Conservation (phyloP, 2,113 vertebrate species). For the Motacilla alba region DNA sequence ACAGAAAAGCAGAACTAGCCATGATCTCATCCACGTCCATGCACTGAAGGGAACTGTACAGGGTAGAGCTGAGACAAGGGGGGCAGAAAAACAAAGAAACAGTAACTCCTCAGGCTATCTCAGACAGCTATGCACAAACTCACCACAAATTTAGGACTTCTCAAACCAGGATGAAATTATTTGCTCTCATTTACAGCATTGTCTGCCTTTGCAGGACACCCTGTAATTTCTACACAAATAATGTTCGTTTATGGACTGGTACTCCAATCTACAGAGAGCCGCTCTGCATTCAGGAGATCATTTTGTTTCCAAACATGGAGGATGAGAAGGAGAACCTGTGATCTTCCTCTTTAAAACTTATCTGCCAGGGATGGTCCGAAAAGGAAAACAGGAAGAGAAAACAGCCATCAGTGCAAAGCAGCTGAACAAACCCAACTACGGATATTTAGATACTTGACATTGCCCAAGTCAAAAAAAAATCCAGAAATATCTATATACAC, state of each 20-base stretch:
- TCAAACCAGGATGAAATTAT: neutral
- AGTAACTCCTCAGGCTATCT: neutral
- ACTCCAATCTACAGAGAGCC: neutral
- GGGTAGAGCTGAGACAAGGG: neutral
- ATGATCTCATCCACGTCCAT: neutral
- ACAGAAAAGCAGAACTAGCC: constrained; percentile 34
- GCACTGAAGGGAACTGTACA: neutral
- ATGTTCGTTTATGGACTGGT: neutral
- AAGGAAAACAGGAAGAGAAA: constrained; percentile 39
- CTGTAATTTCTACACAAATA: neutral
- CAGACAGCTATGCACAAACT: neutral
- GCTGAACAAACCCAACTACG: neutral
- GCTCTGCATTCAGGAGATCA: neutral
- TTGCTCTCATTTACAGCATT: neutral
- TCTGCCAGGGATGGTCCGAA: neutral
- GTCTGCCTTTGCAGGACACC: neutral
- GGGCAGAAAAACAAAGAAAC: neutral
- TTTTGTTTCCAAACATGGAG: neutral
- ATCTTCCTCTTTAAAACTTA: neutral
- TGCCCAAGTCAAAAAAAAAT: neutral
- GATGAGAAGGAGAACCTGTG: neutral
- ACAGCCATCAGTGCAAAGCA: neutral
- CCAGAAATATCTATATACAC: neutral
- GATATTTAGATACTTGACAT: neutral
- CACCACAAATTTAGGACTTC: neutral